Percentiles rank a stretch among this genome's conserved stretches.
Evolutionary conservation across 1,140 invertebrate species (phyloP).

Genomic region (Ceratitis capitata): DNA sequence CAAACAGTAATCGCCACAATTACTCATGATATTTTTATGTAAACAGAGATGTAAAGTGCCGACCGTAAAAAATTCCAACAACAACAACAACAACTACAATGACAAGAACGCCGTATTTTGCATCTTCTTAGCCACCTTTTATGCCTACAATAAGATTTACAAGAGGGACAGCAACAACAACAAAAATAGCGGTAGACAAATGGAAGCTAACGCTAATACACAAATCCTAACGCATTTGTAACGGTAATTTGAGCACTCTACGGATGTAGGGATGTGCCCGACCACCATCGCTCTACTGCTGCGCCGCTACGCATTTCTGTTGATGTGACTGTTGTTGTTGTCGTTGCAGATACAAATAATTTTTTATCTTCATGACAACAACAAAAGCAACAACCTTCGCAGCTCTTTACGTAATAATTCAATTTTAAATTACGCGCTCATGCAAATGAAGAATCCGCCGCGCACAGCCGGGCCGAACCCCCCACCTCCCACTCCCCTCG

Average conservation of each 20-base stretch:
- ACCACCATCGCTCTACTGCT: not conserved
- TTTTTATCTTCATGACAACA: constrained; percentile 16
- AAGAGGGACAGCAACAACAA: no score
- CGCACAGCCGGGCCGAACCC: no score
- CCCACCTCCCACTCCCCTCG: no score
- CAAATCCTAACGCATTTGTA: constrained; percentile 25
- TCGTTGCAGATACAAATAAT: not conserved
- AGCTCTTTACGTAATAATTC: constrained; percentile 21
- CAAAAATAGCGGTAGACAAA: not conserved
- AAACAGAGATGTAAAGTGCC: not conserved
- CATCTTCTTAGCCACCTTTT: not conserved
- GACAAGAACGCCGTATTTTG: not conserved
- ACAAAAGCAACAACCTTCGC: not conserved
- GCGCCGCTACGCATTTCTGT: not conserved
- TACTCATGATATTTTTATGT: constrained; percentile 4
- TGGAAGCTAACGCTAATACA: not conserved
- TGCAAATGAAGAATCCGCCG: constrained; percentile 21
- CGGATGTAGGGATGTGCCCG: not conserved
- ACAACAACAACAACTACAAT: not conserved
- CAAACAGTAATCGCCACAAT: constrained; percentile 3
- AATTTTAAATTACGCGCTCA: constrained; percentile 34
- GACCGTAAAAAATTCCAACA: not conserved
- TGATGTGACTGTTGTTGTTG: not conserved
- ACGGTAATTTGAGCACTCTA: constrained; percentile 19
- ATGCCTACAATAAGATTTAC: not conserved